Evolutionary conservation across 2,888 invertebrate genomes (phyloP).

Genomic region (Onchidella celtica): DNA sequence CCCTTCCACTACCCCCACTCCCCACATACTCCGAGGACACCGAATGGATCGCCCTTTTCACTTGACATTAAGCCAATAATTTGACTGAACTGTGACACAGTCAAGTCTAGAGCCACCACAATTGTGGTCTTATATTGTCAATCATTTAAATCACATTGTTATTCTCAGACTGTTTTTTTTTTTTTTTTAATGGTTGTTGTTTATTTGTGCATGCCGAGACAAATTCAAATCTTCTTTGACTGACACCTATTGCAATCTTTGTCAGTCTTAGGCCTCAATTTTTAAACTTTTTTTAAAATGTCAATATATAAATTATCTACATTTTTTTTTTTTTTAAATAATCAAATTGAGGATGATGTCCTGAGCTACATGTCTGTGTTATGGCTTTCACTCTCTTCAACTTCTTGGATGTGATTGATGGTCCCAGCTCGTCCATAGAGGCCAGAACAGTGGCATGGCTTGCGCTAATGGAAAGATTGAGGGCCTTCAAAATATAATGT

Average conservation of each 20-base stretch:
- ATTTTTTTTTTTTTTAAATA: too few relatives aligned
- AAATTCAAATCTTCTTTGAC: not conserved
- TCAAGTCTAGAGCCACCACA: not conserved
- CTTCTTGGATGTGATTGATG: too few relatives aligned
- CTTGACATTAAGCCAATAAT: constrained; percentile 17
- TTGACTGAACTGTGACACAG: not conserved
- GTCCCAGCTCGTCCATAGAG: not conserved
- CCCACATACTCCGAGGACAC: not conserved
- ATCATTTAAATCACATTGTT: not conserved
- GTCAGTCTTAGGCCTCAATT: too few relatives aligned
- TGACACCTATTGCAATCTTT: not conserved
- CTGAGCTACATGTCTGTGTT: not conserved
- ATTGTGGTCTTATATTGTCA: not conserved
- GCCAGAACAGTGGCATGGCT: too few relatives aligned
- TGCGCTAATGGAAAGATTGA: too few relatives aligned
- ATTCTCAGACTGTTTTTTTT: not conserved
- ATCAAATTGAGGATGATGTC: too few relatives aligned
- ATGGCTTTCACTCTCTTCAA: not conserved
- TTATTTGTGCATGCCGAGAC: not conserved
- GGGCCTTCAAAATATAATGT: too few relatives aligned
- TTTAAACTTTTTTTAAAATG: too few relatives aligned
- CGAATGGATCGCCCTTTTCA: constrained; percentile 15
- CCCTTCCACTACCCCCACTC: constrained; percentile 24
- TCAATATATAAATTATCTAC: too few relatives aligned
- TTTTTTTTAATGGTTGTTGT: not conserved